Base-by-base conservation (phyloP, 2,888 invertebrate genomes). In the Caenorhabditis doughertyi region DNA sequence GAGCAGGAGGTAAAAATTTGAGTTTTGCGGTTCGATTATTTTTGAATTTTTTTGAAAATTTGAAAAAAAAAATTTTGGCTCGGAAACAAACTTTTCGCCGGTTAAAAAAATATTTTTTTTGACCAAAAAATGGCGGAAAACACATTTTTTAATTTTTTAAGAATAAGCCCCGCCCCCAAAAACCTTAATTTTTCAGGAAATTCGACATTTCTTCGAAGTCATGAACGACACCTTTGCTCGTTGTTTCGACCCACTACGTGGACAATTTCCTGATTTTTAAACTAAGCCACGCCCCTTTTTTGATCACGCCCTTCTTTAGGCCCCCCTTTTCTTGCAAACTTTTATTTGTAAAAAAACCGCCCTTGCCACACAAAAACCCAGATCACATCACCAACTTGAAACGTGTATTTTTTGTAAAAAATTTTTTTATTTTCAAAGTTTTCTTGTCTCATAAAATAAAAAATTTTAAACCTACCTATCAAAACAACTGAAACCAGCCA, bases 201-300 rank as follows among this genome's bases (percentile, higher is more conserved):
- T 86, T 29, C 86, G 65, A 9, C 65, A 65, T 11, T 65, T 65
- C 35, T 65, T 86, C 72, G 81, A 81, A 32, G 65, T 62, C 9
- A 85, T 86, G 83, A 85, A 85, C 65, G 81, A 83, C 62, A 83
- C 84, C n/a, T 86, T 85, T 23, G 86, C 86, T 3, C 68, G 82
- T 9, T 86, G 86, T 60, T 86, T 82, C 42, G 83, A 86, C 58
- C 86, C 86, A 7, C 68, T 83, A 13, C 79, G 86, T 11, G 81
- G 79, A 47, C 79, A 86, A 47, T 83, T 60, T 42, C 58, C 70
- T 39, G 79, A 83, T 35, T 80, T 73, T 39, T 73, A 55, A 44
- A 9, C 60, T 5, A 25, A 21, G 25, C 62, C n/a, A n/a, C n/a
- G n/a, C 35, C 21, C 16, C 25, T 32, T 53, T 47, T 67, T 56